Base-by-base conservation (phyloP, 2,888 invertebrate species). In the Asteroscopus sphinx region DNA sequence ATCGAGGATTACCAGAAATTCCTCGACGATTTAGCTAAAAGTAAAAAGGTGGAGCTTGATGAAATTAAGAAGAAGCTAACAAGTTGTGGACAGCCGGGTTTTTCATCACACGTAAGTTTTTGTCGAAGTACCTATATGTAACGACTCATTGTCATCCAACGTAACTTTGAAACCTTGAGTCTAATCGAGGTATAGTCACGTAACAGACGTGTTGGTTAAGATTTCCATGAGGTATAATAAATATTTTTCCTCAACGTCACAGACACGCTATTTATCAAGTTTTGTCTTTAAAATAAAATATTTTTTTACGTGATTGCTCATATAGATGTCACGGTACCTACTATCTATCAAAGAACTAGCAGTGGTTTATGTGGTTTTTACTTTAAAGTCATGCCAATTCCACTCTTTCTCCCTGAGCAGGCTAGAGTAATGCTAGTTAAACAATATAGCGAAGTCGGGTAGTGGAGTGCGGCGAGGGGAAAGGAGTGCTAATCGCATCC, bases 11-110 rank as follows among this genome's bases (percentile, higher is more conserved):
- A 98, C 85, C 96, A 96, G 82, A 96, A 97, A 80, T 98, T 97
- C 87, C 91, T 98, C 45, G 98, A 98, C 0, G 98, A 98, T 72
- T 90, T 98, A 73, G 97, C 98, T 11, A 98, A 97, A 81, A 96
- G 96, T 77, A 98, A 97, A 92, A 98, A 98, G 81, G 88, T 97
- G 1, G 97, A 98, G 61, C 77, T 97, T 0, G 95, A 96, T 0
- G 97, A 97, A 63, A 96, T 98, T 56, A 97, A 97, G 86, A 95
- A 94, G 73, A 98, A 98, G 87, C 92, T 98, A 91, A 96, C 96
- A 0, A 95, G 93, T 56, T 98, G 97, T 83, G 98, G 98, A 28
- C 95, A 96, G 65, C 98, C 98, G 0, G 97, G 97, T 17, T 63
- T 93, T 30, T 85, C 92, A 8, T 83, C 90, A 55, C 87, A 90